Percentiles rank a stretch among this genome's conserved stretches.
Evolutionary conservation across 2,113 vertebrate species (phyloP).

Genomic region (Seriola rivoliana): DNA sequence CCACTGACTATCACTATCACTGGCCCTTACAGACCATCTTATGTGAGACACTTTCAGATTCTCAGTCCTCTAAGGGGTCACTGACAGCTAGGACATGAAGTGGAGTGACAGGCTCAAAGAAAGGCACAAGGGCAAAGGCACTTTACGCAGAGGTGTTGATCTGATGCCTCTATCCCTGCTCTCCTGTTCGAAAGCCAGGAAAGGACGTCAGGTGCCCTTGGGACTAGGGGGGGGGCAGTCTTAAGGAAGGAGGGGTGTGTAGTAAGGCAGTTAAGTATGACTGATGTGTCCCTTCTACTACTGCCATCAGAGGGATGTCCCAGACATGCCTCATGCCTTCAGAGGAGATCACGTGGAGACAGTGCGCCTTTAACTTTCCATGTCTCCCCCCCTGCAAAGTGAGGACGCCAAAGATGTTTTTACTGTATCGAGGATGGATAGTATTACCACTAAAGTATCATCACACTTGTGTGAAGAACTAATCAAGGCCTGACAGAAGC

Average conservation of each 20-base stretch:
- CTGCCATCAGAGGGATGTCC: conserved; percentile 65
- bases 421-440: conserved; percentile 24
- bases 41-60: conserved; percentile 15
- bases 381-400: conserved; percentile 27
- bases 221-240: conserved; percentile 33
- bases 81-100: conserved; percentile 25
- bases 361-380: conserved; percentile 38
- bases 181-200: conserved; percentile 52
- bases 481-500: conserved; percentile 4
- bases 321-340: conserved; percentile 59
- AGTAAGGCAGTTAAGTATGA: conserved; percentile 2
- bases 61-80: conserved; percentile 21
- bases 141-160: conserved; percentile 68
- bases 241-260: conserved; percentile 46
- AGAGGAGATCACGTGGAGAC: conserved; percentile 39
- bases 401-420: conserved; percentile 35
- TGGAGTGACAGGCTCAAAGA: conserved; percentile 29
- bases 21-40: not conserved
- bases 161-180: conserved; percentile 53
- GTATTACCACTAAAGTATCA: conserved; percentile 46
- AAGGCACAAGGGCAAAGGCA: conserved; percentile 26
- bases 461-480: conserved; percentile 47
- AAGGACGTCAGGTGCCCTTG: conserved; percentile 68
- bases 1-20: not conserved
- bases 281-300: conserved; percentile 53